phyloP scores from a whole-genome alignment of 2,797 vertebrate genomes.

The Prunella strophiata region DNA sequence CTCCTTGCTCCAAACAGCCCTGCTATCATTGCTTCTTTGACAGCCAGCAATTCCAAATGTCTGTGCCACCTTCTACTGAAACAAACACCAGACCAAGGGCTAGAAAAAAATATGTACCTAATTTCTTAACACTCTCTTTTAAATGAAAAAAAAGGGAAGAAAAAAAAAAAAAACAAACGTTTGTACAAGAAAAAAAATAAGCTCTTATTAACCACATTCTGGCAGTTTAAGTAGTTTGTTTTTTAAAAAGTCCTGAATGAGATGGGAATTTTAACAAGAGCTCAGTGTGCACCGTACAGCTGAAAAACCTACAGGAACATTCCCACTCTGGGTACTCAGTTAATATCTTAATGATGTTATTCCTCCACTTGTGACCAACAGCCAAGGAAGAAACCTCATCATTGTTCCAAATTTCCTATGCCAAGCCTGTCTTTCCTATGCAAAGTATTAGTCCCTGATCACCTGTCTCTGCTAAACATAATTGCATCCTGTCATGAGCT shows the following conservation, averaged over 20 bases:
- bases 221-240: not conserved
- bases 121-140: not conserved
- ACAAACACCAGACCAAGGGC: not conserved
- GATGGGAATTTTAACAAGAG: not conserved
- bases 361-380: not conserved
- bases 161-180: not conserved
- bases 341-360: not conserved
- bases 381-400: not conserved
- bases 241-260: not conserved
- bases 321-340: not conserved
- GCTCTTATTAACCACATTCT: not conserved
- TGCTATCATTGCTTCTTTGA: not conserved
- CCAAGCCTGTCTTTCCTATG: not conserved
- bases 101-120: not conserved
- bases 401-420: not conserved
- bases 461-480: slow-evolving; percentile 7
- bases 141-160: not conserved
- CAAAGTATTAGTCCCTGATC: not conserved
- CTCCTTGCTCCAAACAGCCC: not conserved
- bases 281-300: not conserved
- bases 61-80: not conserved
- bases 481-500: slow-evolving; percentile 9
- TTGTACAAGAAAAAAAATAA: not conserved
- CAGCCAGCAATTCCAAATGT: not conserved
- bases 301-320: not conserved